A percentile compares a stretch with the other conserved stretches of the same genome.
Conservation (phyloP, 2,797 vertebrate genomes). For the Channa striata region DNA sequence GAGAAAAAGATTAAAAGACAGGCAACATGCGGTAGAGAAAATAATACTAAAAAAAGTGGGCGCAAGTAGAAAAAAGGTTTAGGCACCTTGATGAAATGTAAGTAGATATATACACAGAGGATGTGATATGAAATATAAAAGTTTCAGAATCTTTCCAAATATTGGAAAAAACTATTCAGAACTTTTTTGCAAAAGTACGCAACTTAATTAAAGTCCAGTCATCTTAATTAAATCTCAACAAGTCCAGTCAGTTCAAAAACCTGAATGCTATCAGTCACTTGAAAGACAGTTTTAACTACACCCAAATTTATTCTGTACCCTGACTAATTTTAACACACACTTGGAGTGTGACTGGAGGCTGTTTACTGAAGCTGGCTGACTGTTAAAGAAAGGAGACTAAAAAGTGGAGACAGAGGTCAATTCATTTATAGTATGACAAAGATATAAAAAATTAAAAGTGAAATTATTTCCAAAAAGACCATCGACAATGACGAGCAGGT, state of each 20-base stretch:
- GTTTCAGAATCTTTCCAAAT: background rate
- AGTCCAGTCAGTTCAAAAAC: background rate
- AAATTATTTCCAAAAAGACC: background rate
- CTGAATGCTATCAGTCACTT: background rate
- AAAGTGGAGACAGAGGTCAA: background rate
- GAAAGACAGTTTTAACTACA: background rate
- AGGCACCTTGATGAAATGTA: background rate
- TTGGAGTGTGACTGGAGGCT: background rate
- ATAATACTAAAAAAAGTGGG: background rate
- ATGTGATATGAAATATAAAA: background rate
- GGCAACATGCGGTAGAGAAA: background rate
- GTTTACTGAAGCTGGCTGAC: background rate
- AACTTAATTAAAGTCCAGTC: background rate
- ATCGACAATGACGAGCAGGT: background rate
- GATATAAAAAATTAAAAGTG: background rate
- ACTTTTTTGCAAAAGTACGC: background rate
- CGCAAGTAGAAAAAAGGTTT: background rate
- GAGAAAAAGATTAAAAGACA: background rate
- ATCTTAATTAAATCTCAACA: background rate
- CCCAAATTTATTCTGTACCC: background rate
- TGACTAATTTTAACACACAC: background rate
- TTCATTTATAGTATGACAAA: background rate
- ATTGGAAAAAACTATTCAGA: background rate
- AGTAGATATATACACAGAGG: background rate
- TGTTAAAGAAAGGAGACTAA: background rate